phyloP scores from a whole-genome alignment of 2,113 vertebrate genomes.

The Helogale parvula region DNA sequence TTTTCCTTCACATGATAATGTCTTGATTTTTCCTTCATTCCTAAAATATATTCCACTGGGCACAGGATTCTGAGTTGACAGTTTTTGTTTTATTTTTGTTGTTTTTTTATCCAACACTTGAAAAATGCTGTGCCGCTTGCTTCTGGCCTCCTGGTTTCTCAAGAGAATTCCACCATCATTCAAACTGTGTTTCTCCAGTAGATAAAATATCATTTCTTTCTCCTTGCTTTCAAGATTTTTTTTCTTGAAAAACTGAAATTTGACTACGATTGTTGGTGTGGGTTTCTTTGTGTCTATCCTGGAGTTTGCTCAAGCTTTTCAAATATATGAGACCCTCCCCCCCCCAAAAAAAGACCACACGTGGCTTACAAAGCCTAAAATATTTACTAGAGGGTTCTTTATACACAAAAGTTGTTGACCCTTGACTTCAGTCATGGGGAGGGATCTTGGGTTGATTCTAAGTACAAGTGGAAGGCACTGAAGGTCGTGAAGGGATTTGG shows the following conservation, averaged over 20 bases:
- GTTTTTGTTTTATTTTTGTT: background rate
- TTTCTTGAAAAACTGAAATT: background rate
- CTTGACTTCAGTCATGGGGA: background rate
- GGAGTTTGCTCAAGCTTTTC: background rate
- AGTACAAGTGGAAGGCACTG: background rate
- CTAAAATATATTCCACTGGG: background rate
- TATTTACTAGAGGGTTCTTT: constrained; percentile 44
- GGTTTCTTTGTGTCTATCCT: background rate
- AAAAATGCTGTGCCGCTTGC: background rate
- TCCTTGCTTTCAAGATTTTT: background rate
- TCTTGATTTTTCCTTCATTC: background rate
- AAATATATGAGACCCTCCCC: background rate
- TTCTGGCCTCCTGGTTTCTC: background rate
- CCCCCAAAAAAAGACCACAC: background rate
- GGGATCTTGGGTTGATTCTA: background rate
- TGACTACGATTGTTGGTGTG: background rate
- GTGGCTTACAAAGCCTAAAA: constrained; percentile 31
- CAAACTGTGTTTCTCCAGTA: background rate
- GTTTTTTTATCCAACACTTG: background rate
- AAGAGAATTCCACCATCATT: background rate
- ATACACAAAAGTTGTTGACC: background rate
- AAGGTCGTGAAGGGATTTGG: background rate
- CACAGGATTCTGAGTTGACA: background rate
- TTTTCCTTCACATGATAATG: background rate
- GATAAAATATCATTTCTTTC: background rate